Percentiles rank a stretch among this genome's conserved stretches.
Evolutionary conservation across 2,888 invertebrate genomes (phyloP).

Genomic region (Agrilus cyanescens): DNA sequence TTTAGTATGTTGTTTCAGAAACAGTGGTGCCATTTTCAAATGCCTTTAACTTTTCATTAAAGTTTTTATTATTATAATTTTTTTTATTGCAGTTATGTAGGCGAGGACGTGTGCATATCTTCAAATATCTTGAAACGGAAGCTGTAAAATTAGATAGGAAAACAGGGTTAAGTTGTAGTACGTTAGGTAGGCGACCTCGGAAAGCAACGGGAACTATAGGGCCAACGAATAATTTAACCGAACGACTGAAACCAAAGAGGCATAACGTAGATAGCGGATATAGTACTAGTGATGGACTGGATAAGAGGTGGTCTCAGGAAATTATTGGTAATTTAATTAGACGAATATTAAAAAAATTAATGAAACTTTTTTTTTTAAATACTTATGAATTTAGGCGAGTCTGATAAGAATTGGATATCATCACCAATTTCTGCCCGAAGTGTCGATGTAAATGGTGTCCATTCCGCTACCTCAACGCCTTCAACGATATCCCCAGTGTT

Average conservation of each 20-base stretch:
- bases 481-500: conserved; percentile 48
- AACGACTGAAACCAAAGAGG: conserved; percentile 42
- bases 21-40: no score
- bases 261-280: conserved; percentile 85
- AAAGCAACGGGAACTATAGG: conserved; percentile 30
- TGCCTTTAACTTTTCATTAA: no score
- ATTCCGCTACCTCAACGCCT: conserved; percentile 40
- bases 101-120: conserved; percentile 87
- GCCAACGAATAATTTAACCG: conserved; percentile 28
- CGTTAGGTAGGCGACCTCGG: conserved; percentile 41
- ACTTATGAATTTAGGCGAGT: conserved; percentile 21
- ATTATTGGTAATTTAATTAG: conserved; percentile 37
- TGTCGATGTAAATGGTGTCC: conserved; percentile 26
- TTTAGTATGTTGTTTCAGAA: no score
- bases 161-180: conserved; percentile 34
- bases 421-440: conserved; percentile 26
- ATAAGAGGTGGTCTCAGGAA: conserved; percentile 78
- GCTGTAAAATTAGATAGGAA: conserved; percentile 58
- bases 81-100: conserved; percentile 60
- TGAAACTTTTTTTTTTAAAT: conserved; percentile 2
- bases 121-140: conserved; percentile 86
- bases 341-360: neutral
- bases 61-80: neutral
- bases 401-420: conserved; percentile 30
- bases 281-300: conserved; percentile 72